Evolutionary conservation across 1,140 invertebrate species (phyloP).

Genomic region (Platyura marginata): DNA sequence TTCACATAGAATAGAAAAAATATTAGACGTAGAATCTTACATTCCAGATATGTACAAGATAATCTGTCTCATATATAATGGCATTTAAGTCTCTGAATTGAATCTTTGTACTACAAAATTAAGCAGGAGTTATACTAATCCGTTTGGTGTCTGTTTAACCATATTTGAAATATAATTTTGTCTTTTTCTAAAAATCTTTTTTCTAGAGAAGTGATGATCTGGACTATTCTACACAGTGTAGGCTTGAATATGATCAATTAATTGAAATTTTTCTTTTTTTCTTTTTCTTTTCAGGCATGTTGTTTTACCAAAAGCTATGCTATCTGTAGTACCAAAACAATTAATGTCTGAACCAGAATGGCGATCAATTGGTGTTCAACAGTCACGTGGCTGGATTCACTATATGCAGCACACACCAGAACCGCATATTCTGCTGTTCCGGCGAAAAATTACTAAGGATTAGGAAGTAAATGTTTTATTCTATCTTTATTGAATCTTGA

Average conservation of each 20-base stretch:
- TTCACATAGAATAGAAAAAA: too few relatives aligned
- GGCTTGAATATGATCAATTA: not conserved
- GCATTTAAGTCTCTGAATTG: too few relatives aligned
- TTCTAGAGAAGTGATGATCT: not conserved
- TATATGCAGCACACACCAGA: constrained; percentile 91
- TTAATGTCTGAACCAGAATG: constrained; percentile 91
- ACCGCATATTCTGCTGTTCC: constrained; percentile 42
- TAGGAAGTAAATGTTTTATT: not conserved
- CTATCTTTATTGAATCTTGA: not conserved
- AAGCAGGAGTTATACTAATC: too few relatives aligned
- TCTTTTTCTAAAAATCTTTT: not conserved
- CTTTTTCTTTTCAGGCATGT: constrained; percentile 59
- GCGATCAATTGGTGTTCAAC: constrained; percentile 86
- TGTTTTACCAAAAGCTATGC: constrained; percentile 74
- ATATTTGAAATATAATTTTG: not conserved
- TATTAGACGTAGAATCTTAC: too few relatives aligned
- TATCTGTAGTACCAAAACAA: constrained; percentile 76
- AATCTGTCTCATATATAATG: too few relatives aligned
- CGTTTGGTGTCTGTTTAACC: not conserved
- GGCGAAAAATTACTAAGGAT: constrained; percentile 15
- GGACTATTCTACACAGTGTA: not conserved
- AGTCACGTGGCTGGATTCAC: constrained; percentile 89
- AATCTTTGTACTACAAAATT: too few relatives aligned
- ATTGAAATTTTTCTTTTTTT: not conserved
- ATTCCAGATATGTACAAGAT: too few relatives aligned